Base-by-base conservation (phyloP, 2,888 invertebrate genomes). In the Eustalomyia histrio region DNA sequence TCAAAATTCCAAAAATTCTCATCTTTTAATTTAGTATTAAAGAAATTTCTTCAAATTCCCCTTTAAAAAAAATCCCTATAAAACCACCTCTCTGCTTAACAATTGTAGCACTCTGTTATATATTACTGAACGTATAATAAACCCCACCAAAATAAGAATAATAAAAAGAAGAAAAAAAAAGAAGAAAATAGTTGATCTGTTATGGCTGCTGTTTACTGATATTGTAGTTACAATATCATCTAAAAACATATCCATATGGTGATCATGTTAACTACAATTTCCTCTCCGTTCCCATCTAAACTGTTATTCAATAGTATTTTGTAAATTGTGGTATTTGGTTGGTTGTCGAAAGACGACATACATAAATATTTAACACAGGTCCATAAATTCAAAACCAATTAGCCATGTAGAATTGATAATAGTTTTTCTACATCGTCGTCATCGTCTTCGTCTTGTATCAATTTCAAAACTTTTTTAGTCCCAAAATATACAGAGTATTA, bases 331-430 rank as follows among this genome's bases (percentile, higher is more conserved):
- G 68, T 75, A 73, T 73, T 79, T 79, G 69, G 74, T 47, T 73
- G 74, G 43, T 69, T 79, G 73, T 79, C 74, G 74, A 64, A 63
- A 69, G 63, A 65, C 67, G 75, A 83, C 83, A 80, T 63, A 83
- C 89, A 89, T 88, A 88, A 88, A 88, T 88, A 89, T 89, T 87
- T 86, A 87, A 87, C 86, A 88, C 88, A 87, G 89, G 87, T 89
- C 87, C 86, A 88, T 88, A 88, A 88, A 88, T 88, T 89, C 86
- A 85, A 88, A 89, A 89, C 89, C 89, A 88, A 89, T 88, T 89
- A 88, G 89, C 89, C 87, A 86, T 84, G 86, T 84, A 85, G 86
- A 89, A 88, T 89, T 88, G 88, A 89, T 88, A 88, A 89, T 86
- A 85, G 86, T 85, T 85, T 85, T 78, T 24, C 55, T 35, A 63